Conservation (phyloP, 2,113 vertebrate species). For the Pachyramphus minor region DNA sequence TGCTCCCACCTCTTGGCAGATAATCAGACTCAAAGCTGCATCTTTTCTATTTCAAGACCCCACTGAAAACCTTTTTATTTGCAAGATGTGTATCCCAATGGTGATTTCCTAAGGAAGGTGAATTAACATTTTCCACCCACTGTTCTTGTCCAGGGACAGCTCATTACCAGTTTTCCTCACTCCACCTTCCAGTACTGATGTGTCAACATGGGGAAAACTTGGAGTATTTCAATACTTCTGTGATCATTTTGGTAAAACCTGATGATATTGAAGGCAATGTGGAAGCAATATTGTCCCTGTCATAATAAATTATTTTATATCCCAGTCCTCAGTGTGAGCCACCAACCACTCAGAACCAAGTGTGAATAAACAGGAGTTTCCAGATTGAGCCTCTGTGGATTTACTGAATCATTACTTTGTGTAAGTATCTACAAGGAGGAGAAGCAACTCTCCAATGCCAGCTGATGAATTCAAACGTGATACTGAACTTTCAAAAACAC, state of each 20-base stretch:
- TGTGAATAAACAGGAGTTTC: not conserved
- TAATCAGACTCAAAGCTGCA: not conserved
- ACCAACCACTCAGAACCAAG: not conserved
- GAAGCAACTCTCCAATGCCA: not conserved
- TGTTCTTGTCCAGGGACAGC: not conserved
- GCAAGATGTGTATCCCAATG: fast-evolving
- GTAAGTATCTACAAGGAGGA: not conserved
- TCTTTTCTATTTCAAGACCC: not conserved
- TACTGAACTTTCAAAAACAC: not conserved
- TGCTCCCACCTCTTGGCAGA: not conserved
- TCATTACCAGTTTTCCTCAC: not conserved
- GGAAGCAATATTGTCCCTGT: not conserved
- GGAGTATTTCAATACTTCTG: not conserved
- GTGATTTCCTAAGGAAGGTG: not conserved
- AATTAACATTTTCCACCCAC: not conserved
- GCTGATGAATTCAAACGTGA: not conserved
- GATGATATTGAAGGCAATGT: fast-evolving
- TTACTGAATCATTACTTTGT: fast-evolving
- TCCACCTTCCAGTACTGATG: not conserved
- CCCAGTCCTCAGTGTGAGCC: not conserved
- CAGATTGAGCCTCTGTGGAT: not conserved
- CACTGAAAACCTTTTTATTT: not conserved
- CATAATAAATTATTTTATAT: not conserved
- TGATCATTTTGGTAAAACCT: not conserved
- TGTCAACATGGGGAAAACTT: not conserved